A percentile compares a stretch with the other conserved stretches of the same genome.
phyloP scores from a whole-genome alignment of 2,113 vertebrate species.

The Oncorhynchus mykiss region DNA sequence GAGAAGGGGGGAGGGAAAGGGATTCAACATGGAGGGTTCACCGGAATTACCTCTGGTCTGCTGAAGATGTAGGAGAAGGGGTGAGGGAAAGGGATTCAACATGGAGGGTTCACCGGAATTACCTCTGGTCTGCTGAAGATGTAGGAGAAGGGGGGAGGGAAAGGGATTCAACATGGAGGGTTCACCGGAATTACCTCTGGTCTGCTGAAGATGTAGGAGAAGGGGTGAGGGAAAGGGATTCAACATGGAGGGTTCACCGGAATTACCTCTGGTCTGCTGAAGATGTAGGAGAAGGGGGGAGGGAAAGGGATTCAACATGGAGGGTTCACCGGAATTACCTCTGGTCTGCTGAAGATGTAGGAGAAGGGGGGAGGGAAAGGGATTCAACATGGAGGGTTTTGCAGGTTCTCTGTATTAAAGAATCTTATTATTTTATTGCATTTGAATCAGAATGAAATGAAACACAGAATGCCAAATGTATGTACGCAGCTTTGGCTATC shows the following conservation, averaged over 20 bases:
- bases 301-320: conserved; percentile 44
- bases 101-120: conserved; percentile 48
- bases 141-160: conserved; percentile 1
- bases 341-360: conserved; percentile 26
- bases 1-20: conserved; percentile 1
- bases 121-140: conserved; percentile 34
- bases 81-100: conserved; percentile 34
- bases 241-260: conserved; percentile 51
- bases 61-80: conserved; percentile 9
- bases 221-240: neutral
- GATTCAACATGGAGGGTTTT: neutral
- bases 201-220: conserved; percentile 19
- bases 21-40: conserved; percentile 47
- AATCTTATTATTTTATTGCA: neutral
- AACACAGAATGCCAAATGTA: neutral
- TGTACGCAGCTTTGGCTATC: neutral
- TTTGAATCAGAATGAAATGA: neutral
- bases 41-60: conserved; percentile 48
- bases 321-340: conserved; percentile 46
- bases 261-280: conserved; percentile 44
- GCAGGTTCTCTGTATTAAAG: neutral
- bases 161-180: conserved; percentile 47
- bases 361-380: conserved; percentile 1
- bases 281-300: conserved; percentile 6
- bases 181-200: conserved; percentile 46